Percentiles rank a stretch among this genome's conserved stretches.
These are phyloP conservation scores for Liodrosophila aerea DNA, from an alignment of 2,888 invertebrate genomes.

Conservation along the genomic window DNA sequence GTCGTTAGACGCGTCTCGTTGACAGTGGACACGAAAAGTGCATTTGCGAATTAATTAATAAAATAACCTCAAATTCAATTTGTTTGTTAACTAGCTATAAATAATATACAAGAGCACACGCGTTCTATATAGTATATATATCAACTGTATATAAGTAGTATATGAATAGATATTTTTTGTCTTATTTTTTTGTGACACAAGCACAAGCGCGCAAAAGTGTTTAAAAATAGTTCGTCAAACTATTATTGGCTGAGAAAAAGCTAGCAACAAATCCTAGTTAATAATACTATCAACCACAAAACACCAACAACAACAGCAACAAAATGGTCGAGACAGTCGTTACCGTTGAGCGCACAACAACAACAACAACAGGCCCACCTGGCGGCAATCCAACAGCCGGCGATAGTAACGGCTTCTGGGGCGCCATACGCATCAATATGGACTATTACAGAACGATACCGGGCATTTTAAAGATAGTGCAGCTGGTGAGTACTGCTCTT, in stretches of 20 bases:
- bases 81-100: slow-evolving; percentile 31
- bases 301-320: slow-evolving; percentile 19
- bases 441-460: slow-evolving; percentile 92
- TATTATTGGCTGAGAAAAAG: slow-evolving; percentile 7
- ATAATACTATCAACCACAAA: slow-evolving; percentile 10
- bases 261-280: slow-evolving; percentile 2
- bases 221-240: slow-evolving; percentile 55
- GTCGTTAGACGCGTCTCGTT: slow-evolving; percentile 62
- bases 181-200: slow-evolving; percentile 55
- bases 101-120: slow-evolving; percentile 30
- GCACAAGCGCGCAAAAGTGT: slow-evolving; percentile 46
- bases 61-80: slow-evolving; percentile 15
- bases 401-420: slow-evolving; percentile 82
- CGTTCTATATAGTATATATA: slow-evolving; percentile 26
- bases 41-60: slow-evolving; percentile 16
- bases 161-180: slow-evolving; percentile 42
- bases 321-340: slow-evolving; percentile 94
- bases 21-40: slow-evolving; percentile 52
- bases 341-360: slow-evolving; percentile 88
- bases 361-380: slow-evolving; percentile 80
- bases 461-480: slow-evolving; percentile 90
- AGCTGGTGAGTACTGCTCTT: slow-evolving; percentile 88
- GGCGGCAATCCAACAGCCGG: slow-evolving; percentile 65
- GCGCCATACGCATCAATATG: slow-evolving; percentile 89
- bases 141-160: slow-evolving; percentile 5